Base-by-base conservation (phyloP, 1,140 invertebrate species). In the Metopolophium dirhodum region DNA sequence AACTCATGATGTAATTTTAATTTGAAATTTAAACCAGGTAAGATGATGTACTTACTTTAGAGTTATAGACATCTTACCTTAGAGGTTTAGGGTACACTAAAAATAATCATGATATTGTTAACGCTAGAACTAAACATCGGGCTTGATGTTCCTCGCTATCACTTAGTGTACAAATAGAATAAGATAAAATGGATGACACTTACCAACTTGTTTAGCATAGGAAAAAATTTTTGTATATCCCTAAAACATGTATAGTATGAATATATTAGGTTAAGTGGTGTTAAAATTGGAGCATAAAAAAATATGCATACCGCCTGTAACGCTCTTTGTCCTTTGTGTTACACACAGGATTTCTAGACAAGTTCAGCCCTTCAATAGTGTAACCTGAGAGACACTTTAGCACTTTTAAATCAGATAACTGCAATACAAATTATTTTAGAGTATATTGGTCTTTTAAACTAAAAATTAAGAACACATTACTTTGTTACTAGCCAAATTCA, bases 321-420 rank as follows among this genome's bases (percentile, higher is more conserved):
- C 49, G 49, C 91, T 93, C 91, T 86, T 93, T 93, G 35, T 93
- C 49, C 35, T 93, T 82, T 57, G 47, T 85, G 86, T 86, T 37
- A 8, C 47, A 83, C 35, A 93, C 11, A 45, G 91, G 91, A 93
- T 93, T 93, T 35, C 82, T 93, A 0, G 35, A 85, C n/a, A 93
- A 85, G 14, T 93, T 85, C 35, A 93, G 82, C 18, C 57, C 91
- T 86, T 93, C 82, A 93, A 93, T 93, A 93, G 47, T 41, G 41
- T 45, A 93, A 45, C 91, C 91, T 7, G 82, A 86, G 2, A 93
- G 91, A 41, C 49, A 30, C 8, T 37, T 83, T 22, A 93, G 30
- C 8, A 86, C 91, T 93, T 93, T 93, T 26, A 93, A 41, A 86
- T 93, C 91, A 85, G 77, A 26, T 3, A 93, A 93, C 91, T 93